Conservation (phyloP, 2,113 vertebrate genomes). For the Lepidothrix coronata region DNA sequence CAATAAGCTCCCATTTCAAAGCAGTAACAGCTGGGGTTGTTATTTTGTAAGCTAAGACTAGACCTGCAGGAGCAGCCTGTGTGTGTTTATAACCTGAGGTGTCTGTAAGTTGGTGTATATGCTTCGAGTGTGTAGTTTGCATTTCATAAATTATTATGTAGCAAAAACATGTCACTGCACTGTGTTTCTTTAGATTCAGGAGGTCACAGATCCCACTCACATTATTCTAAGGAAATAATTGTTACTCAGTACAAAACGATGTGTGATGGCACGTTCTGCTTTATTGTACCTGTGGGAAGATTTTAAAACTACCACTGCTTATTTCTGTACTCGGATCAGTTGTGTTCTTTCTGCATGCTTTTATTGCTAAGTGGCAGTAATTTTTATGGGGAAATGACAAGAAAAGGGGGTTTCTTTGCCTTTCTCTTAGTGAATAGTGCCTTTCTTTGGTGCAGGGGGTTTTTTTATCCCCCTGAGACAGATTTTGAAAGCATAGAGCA, state of each 20-base stretch:
- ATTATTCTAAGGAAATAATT: neutral
- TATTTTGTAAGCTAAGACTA: neutral
- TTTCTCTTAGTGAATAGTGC: neutral
- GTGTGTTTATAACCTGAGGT: neutral
- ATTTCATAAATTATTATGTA: neutral
- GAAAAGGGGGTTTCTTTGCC: neutral
- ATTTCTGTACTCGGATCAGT: neutral
- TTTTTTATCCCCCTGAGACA: neutral
- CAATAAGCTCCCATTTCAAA: neutral
- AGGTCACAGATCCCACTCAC: neutral
- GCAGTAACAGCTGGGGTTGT: neutral
- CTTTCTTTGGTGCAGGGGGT: neutral
- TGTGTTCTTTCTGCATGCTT: neutral
- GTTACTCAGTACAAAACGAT: neutral
- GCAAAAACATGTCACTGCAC: neutral
- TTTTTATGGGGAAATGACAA: neutral
- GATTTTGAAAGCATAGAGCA: neutral
- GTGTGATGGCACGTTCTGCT: neutral
- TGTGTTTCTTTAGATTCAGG: neutral
- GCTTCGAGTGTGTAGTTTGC: neutral
- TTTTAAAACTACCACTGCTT: neutral
- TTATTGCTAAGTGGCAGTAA: neutral
- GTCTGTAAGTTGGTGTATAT: neutral
- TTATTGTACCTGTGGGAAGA: slow-evolving; percentile 8
- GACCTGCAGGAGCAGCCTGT: neutral